Conservation (phyloP, 2,113 vertebrate species). For the Leiothrix lutea region DNA sequence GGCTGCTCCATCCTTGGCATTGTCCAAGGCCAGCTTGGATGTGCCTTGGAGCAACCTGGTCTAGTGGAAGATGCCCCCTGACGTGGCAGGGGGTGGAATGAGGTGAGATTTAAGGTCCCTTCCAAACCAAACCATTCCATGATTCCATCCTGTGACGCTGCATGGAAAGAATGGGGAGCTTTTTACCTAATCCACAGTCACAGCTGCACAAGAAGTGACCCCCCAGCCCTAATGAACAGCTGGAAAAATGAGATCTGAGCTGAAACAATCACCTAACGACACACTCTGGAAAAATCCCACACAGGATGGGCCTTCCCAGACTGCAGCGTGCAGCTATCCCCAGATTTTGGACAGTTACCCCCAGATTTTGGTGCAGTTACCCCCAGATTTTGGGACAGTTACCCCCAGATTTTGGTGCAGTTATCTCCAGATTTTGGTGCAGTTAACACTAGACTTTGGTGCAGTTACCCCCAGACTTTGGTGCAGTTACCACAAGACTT, state of each 20-base stretch:
- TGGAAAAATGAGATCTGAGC: background rate
- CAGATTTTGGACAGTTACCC: background rate
- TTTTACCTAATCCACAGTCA: background rate
- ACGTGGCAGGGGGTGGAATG: background rate
- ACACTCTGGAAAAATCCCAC: background rate
- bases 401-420: too few species aligned
- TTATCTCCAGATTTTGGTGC: too few species aligned
- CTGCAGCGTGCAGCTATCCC: background rate
- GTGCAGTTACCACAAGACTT: too few species aligned
- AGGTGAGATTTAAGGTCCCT: background rate
- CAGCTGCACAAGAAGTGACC: background rate
- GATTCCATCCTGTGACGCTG: background rate
- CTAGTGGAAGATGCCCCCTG: background rate
- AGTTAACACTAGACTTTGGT: too few species aligned
- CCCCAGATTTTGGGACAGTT: fast-evolving
- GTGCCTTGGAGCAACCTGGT: background rate
- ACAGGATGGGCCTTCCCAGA: background rate
- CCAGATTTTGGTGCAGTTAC: too few species aligned
- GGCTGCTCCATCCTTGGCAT: background rate
- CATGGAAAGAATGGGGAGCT: background rate
- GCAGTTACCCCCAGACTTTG: background rate
- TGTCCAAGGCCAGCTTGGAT: background rate
- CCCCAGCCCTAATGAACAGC: background rate
- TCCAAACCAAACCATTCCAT: background rate
- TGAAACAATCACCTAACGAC: fast-evolving